Evolutionary conservation across 2,113 vertebrate genomes (phyloP).

Genomic region (cattle (Bos taurus)): DNA sequence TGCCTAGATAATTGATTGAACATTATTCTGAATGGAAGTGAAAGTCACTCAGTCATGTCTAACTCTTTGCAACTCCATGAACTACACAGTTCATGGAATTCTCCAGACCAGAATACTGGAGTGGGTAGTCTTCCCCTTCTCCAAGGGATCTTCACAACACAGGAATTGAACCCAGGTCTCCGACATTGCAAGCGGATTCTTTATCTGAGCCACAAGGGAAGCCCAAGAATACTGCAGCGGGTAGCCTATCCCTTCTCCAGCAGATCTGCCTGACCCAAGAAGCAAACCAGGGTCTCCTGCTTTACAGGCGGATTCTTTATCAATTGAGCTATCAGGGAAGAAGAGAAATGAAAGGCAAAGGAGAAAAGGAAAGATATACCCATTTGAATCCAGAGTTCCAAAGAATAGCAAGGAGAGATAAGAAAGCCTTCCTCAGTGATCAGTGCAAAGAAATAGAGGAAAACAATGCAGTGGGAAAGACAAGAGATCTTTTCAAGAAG

Average conservation of each 20-base stretch:
- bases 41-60: neutral
- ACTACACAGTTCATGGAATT: neutral
- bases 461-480: neutral
- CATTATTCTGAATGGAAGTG: neutral
- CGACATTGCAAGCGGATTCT: fast-evolving
- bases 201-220: neutral
- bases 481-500: neutral
- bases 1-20: neutral
- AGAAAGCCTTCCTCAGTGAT: neutral
- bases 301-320: fast-evolving
- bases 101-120: neutral
- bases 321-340: neutral
- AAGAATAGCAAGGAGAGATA: neutral
- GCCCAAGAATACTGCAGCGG: neutral
- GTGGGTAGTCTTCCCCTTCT: neutral
- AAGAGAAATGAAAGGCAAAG: neutral
- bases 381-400: neutral
- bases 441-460: neutral
- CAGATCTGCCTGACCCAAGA: neutral
- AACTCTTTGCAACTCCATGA: neutral
- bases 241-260: neutral
- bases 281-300: neutral
- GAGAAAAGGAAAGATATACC: neutral
- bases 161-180: neutral
- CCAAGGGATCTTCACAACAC: neutral